Base-by-base conservation (phyloP, 2,888 invertebrate genomes). In the Ochropleura leucogaster region DNA sequence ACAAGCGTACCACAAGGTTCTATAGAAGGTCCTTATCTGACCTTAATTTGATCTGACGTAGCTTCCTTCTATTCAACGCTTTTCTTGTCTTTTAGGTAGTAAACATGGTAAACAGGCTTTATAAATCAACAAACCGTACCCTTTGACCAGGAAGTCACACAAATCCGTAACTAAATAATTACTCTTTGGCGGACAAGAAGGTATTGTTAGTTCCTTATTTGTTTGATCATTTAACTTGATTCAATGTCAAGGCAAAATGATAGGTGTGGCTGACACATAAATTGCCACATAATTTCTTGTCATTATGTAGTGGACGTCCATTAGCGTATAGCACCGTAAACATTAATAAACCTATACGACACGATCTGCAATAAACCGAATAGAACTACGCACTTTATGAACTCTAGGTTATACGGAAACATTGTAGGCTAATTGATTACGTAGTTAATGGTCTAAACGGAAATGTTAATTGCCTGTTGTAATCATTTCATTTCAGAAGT, bases 141-240 rank as follows among this genome's bases (percentile, higher is more conserved):
- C 77, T 82, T 82, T 82, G 82, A 82, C 60, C 82, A 82, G 82
- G 82, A 82, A 82, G 67, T 85, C n/a, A 10, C n/a, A 65, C 14
- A 57, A 63, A 49, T 4, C 46, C 30, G 64, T 66, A 47, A 68
- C 67, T 63, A 77, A 85, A 72, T 72, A 63, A 85, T 67, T 68
- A 77, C 20, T 60, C 71, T 71, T 72, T 72, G 69, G n/a, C 46
- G 44, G 42, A 40, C 67, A 63, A 68, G 49, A 74, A 82, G 82
- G 77, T 85, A 59, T 44, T 44, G 49, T 57, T 44, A 72, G 68
- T 85, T 83, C 82, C 82, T 83, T 82, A 77, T 85, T 83, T 85
- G 72, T 78, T 73, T 72, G 9, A 40, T 30, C 59, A 68, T 46
- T 82, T 74, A 74, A 72, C 73, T 77, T 3, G 49, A 76, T 68